phyloP scores from a whole-genome alignment of 2,797 vertebrate genomes.

The Melanotaenia parkinsoni region DNA sequence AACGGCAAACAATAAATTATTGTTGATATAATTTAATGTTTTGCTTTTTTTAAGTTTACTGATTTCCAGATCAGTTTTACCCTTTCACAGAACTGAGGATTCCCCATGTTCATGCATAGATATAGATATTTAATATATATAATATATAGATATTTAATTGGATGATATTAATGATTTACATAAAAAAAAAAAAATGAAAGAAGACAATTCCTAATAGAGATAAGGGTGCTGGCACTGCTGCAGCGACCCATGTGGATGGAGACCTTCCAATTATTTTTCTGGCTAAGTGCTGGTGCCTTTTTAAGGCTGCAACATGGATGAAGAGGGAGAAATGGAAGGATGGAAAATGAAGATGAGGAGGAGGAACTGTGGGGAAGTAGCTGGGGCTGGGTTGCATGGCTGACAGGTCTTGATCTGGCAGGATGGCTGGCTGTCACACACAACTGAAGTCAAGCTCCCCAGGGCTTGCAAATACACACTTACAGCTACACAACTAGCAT shows the following conservation, averaged over 20 bases:
- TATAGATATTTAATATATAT: background rate
- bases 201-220: conserved; percentile 44
- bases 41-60: conserved; percentile 7
- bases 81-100: background rate
- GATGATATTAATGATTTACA: conserved; percentile 28
- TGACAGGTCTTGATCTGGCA: conserved; percentile 82
- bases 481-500: conserved; percentile 43
- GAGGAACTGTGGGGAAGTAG: conserved; percentile 45
- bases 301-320: conserved; percentile 70
- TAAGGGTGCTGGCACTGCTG: conserved; percentile 77
- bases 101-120: background rate
- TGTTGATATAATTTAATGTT: conserved; percentile 13
- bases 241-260: conserved; percentile 77
- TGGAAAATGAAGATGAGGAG: conserved; percentile 15
- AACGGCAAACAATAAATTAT: conserved; percentile 7
- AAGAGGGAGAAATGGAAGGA: conserved; percentile 44
- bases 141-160: background rate
- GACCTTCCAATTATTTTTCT: conserved; percentile 86
- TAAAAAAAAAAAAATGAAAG: conserved; percentile 16
- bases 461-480: conserved; percentile 35
- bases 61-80: background rate
- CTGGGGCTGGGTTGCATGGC: conserved; percentile 70
- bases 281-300: conserved; percentile 81
- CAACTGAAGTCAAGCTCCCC: conserved; percentile 56
- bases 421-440: conserved; percentile 77